Percentiles rank a stretch among this genome's conserved stretches.
Conservation (phyloP, 2,113 vertebrate genomes). For the Gracilinanus agilis region DNA sequence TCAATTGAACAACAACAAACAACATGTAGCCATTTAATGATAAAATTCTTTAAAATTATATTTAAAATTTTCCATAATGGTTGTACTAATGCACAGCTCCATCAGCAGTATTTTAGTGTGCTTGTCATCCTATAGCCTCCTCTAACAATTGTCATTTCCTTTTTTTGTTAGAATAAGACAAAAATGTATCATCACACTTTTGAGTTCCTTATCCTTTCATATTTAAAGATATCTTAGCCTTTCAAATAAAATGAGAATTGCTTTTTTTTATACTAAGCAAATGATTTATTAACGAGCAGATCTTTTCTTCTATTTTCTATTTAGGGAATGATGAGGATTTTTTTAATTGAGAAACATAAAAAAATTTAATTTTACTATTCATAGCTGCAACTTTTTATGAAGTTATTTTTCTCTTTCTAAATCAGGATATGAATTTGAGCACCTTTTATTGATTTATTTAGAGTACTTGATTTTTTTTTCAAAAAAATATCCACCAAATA, state of each 20-base stretch:
- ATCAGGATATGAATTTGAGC: neutral
- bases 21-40: neutral
- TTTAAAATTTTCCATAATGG: neutral
- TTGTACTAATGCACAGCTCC: neutral
- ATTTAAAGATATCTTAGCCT: too few relatives aligned
- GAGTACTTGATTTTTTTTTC: neutral
- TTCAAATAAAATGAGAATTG: too few relatives aligned
- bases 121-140: neutral
- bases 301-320: too few relatives aligned
- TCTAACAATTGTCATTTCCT: neutral
- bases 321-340: too few relatives aligned
- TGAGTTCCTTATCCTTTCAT: too few relatives aligned
- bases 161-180: neutral
- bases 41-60: neutral
- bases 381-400: too few relatives aligned
- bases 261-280: too few relatives aligned
- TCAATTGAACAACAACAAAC: neutral
- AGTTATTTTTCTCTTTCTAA: too few relatives aligned
- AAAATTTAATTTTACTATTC: too few relatives aligned
- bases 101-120: neutral
- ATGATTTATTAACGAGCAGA: too few relatives aligned
- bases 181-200: too few relatives aligned
- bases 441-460: neutral
- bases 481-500: neutral
- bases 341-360: too few relatives aligned